A percentile compares a stretch with the other conserved stretches of the same genome.
Evolutionary conservation across 2,113 vertebrate genomes (phyloP).

Genomic region (Hippolais icterina): DNA sequence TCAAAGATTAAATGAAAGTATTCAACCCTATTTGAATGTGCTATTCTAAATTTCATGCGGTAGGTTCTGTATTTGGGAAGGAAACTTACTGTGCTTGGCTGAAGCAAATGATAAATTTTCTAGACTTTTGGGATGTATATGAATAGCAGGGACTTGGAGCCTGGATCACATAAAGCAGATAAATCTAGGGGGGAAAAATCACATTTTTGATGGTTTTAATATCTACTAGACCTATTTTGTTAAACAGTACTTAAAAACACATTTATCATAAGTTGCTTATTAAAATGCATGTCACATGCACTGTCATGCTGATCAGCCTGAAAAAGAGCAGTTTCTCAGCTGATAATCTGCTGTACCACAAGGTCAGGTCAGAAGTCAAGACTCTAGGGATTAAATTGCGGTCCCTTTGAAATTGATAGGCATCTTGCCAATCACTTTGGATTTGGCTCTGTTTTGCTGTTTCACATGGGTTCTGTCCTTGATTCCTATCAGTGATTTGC

Average conservation of each 20-base stretch:
- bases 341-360: slow-evolving; percentile 13
- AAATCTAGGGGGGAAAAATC: not conserved
- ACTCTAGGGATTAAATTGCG: not conserved
- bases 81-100: not conserved
- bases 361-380: slow-evolving; percentile 28
- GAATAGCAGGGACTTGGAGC: not conserved
- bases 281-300: not conserved
- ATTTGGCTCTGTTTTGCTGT: slow-evolving; percentile 6
- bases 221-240: not conserved
- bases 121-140: not conserved
- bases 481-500: not conserved
- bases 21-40: not conserved
- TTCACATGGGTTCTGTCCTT: not conserved
- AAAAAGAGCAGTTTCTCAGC: slow-evolving; percentile 1
- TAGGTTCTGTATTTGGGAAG: not conserved
- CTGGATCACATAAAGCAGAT: not conserved
- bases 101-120: not conserved
- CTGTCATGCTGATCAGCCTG: not conserved
- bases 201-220: not conserved
- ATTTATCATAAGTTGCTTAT: not conserved
- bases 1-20: not conserved
- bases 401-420: slow-evolving; percentile 34
- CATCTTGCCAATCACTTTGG: not conserved
- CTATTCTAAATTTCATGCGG: not conserved
- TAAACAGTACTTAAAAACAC: not conserved